Evolutionary conservation across 1,140 invertebrate species (phyloP).

Genomic region (Vanessa atalanta): DNA sequence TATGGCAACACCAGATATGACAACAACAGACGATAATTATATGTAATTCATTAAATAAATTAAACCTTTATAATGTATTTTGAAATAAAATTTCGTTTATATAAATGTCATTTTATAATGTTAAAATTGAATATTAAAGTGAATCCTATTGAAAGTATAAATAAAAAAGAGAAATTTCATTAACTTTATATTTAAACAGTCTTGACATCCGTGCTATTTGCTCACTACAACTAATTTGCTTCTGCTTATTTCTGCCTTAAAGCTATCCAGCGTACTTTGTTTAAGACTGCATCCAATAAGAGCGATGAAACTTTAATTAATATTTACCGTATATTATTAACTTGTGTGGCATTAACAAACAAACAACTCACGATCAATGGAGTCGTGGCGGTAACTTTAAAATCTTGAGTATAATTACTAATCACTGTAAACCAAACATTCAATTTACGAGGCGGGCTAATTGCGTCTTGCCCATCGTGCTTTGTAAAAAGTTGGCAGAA

Average conservation of each 20-base stretch:
- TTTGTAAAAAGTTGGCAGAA: conserved; percentile 78
- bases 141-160: not conserved
- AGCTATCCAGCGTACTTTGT: conserved; percentile 25
- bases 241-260: conserved; percentile 9
- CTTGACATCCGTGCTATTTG: conserved; percentile 6
- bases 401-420: conserved; percentile 76
- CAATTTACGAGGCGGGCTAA: conserved; percentile 79
- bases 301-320: conserved; percentile 59
- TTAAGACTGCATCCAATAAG: conserved; percentile 33
- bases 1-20: too few species aligned
- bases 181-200: not conserved
- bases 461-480: conserved; percentile 69
- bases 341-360: conserved; percentile 60
- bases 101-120: too few species aligned
- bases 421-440: conserved; percentile 80
- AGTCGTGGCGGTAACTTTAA: conserved; percentile 61
- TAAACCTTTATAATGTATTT: too few species aligned
- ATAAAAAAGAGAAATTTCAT: not conserved
- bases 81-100: too few species aligned
- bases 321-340: conserved; percentile 58
- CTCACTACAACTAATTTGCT: conserved; percentile 18
- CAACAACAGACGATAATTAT: too few species aligned
- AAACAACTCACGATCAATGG: conserved; percentile 59
- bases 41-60: too few species aligned
- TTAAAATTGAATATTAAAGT: too few species aligned